Evolutionary conservation across 2,888 invertebrate species (phyloP), one percentile per base, ranked within the genome.

Genomic region (Gymnoscelis rufifasciata): DNA sequence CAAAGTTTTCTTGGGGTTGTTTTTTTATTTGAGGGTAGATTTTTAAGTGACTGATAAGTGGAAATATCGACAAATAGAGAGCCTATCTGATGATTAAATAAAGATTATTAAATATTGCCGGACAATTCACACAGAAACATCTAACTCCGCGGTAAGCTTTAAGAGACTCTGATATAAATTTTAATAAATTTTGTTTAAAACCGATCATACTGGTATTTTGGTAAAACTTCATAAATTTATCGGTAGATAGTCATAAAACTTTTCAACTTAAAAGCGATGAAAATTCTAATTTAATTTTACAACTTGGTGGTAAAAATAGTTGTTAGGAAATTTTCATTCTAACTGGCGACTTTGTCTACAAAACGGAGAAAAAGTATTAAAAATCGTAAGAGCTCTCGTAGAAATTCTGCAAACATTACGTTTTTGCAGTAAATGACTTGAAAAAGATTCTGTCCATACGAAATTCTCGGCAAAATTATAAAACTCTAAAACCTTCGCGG

Each of bases 341-440:
- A 33, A 33, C 13, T 14, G n/a, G 14, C 14, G 14, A 15, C n/a
- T 33, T 15, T 33, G 15, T 39, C 30, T 11, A 40, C 14, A 40
- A n/a, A 40, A 40, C 23, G 10, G 10, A 30, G n/a, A 39, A 14
- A 31, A 7, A 8, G 4, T 33, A n/a, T 13, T 33, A 8, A 33
- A 33, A 33, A 33, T 6, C 14, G n/a, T 2, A 42, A 36, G 28
- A 36, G 28, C 14, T n/a, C 31, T 14, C 5, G 15, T n/a, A 33
- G 12, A 37, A 3, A 37, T 37, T 37, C 12, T 37, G 26, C 13
- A 12, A 36, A 26, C 14, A n/a, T 33, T 33, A n/a, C 10, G n/a
- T 33, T 33, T 33, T 33, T 33, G 31, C 15, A 33, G 31, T 23
- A 36, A 39, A 44, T 44, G 38, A 35, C 31, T 33, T n/a, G 31